Conservation (phyloP, 2,888 invertebrate species). For the Nematopogon swammerdamellus region DNA sequence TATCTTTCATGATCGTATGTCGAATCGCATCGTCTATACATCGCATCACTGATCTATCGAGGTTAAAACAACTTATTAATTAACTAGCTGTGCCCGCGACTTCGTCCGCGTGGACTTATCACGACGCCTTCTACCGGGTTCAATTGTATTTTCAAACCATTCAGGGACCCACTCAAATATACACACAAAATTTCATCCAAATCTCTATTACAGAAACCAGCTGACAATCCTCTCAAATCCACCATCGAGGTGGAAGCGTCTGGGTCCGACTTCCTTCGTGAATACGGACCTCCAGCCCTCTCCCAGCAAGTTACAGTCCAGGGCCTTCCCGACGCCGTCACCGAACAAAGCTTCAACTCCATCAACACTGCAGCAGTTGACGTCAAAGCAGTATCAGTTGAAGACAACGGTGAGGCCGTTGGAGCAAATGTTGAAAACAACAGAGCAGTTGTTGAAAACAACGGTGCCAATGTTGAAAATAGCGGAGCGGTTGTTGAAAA, state of each 20-base stretch:
- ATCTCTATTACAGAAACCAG: conserved; percentile 27
- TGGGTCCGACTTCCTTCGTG: conserved; percentile 43
- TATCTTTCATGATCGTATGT: no score
- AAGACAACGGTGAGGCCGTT: not conserved
- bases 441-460: not conserved
- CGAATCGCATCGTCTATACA: no score
- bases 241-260: conserved; percentile 41
- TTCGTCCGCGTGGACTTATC: no score
- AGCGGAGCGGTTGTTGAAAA: conserved; percentile 2
- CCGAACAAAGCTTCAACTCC: conserved; percentile 30
- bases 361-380: no score
- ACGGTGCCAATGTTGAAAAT: not conserved
- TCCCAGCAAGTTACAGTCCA: conserved; percentile 25
- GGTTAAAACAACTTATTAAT: no score
- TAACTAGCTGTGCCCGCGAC: no score
- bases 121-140: no score
- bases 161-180: no score
- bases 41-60: no score
- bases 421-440: conserved; percentile 7
- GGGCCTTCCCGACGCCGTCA: conserved; percentile 28
- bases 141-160: no score
- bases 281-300: conserved; percentile 46
- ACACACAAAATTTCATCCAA: no score
- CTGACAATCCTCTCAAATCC: conserved; percentile 36
- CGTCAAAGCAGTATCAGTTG: conserved; percentile 9